phyloP scores from a whole-genome alignment of 2,797 vertebrate genomes.

The Echeneis naucrates region DNA sequence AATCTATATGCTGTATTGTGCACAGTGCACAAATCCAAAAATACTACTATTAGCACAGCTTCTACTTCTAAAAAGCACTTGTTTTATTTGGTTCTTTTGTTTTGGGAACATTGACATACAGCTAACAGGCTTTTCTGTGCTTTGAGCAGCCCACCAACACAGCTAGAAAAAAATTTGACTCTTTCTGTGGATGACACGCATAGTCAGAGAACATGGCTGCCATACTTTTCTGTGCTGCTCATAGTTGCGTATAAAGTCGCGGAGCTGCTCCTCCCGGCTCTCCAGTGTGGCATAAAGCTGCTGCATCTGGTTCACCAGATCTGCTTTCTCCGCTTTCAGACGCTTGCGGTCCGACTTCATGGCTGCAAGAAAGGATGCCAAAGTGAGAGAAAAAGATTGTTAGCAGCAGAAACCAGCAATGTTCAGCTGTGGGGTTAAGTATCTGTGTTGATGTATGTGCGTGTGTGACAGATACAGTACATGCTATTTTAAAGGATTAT shows the following conservation, averaged over 20 bases:
- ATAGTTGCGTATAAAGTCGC: conserved; percentile 98
- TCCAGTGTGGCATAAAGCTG: conserved; percentile 97
- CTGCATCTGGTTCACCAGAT: conserved; percentile 98
- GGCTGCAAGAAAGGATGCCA: conserved; percentile 78
- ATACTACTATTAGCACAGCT: not conserved
- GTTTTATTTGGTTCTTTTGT: not conserved
- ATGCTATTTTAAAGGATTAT: not conserved
- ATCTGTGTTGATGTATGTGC: not conserved
- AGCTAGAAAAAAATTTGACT: not conserved
- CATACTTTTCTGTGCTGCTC: conserved; percentile 97
- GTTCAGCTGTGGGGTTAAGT: not conserved
- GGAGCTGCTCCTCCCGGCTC: conserved; percentile 96
- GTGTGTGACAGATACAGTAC: not conserved
- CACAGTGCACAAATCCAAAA: not conserved
- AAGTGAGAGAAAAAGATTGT: conserved; percentile 7
- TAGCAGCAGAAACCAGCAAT: not conserved
- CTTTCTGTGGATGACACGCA: not conserved
- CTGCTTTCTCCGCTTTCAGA: conserved; percentile 94
- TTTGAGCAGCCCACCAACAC: not conserved
- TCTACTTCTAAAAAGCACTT: not conserved
- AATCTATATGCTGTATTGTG: conserved; percentile 1
- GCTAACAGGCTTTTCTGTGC: not conserved
- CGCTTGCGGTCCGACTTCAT: conserved; percentile 98
- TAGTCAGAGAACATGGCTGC: not conserved
- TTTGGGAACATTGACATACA: not conserved